A percentile compares a stretch with the other conserved stretches of the same genome.
These are phyloP conservation scores for Ditylenchus weischeri DNA, from an alignment of 2,888 invertebrate genomes.

Conservation along the genomic window DNA sequence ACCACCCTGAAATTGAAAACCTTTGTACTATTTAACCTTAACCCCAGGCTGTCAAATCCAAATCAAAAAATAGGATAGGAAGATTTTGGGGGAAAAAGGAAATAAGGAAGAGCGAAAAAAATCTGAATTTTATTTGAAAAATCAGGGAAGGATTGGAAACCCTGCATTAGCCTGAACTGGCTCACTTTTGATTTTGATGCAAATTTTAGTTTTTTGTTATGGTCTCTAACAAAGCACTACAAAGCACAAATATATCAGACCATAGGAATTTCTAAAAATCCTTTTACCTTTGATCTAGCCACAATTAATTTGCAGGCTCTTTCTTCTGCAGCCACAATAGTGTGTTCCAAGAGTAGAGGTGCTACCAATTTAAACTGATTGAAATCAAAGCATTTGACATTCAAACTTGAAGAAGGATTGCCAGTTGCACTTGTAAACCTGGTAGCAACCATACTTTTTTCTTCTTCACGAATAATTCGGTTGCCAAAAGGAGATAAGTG, in stretches of 20 bases:
- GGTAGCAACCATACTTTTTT: background rate
- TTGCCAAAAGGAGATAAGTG: background rate
- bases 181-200: background rate
- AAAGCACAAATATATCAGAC: background rate
- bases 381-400: slow-evolving; percentile 69
- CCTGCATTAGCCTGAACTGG: no score
- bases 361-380: slow-evolving; percentile 66
- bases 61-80: background rate
- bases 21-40: background rate
- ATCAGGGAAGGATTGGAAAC: no score
- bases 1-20: slow-evolving; percentile 59
- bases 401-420: slow-evolving; percentile 19
- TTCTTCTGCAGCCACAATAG: slow-evolving; percentile 88
- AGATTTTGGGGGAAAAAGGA: background rate
- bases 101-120: no score
- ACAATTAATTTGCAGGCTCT: slow-evolving; percentile 73
- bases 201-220: background rate
- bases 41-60: no score
- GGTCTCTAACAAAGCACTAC: background rate
- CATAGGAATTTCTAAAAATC: background rate
- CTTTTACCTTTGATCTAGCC: slow-evolving; percentile 57
- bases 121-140: no score
- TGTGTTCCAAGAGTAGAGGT: slow-evolving; percentile 66
- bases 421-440: background rate
- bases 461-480: slow-evolving; percentile 1